Conservation (phyloP, 2,888 invertebrate species). For the Ichneumoninae sp. region DNA sequence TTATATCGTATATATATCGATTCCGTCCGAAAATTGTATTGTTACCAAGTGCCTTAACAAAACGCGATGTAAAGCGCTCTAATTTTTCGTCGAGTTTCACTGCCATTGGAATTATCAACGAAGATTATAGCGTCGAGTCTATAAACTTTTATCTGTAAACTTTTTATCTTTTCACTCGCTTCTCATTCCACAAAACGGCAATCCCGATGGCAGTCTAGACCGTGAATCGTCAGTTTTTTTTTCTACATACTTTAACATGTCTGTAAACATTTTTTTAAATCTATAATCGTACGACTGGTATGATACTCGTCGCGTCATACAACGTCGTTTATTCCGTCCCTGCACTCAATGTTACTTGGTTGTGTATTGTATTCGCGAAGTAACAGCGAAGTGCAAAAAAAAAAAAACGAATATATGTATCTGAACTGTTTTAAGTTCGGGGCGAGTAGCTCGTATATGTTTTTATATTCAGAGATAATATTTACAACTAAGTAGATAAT, state of each 20-base stretch:
- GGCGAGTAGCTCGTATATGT: constrained; percentile 12
- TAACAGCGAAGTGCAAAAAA: constrained; percentile 9
- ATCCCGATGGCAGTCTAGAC: not conserved
- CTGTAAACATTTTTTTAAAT: not conserved
- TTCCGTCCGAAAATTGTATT: constrained; percentile 57
- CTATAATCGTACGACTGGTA: constrained; percentile 10
- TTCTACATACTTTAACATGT: not conserved
- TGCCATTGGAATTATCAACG: not conserved
- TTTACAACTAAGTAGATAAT: constrained; percentile 21
- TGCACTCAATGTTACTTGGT: not conserved
- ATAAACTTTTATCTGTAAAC: not conserved
- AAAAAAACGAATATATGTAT: not conserved
- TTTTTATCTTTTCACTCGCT: not conserved
- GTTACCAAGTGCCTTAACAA: constrained; percentile 65
- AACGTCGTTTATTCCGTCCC: constrained; percentile 25
- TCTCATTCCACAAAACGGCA: not conserved
- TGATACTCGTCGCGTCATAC: constrained; percentile 7
- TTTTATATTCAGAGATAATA: constrained; percentile 40
- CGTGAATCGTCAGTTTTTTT: not conserved
- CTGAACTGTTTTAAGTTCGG: constrained; percentile 32
- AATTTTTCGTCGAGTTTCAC: constrained; percentile 5
- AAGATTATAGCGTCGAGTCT: not conserved
- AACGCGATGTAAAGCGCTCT: constrained; percentile 49
- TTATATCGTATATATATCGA: constrained; percentile 36
- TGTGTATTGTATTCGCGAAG: constrained; percentile 25